These are phyloP conservation scores for Agonopterix alstromeriana DNA, from an alignment of 2,888 invertebrate genomes.

Conservation along the genomic window DNA sequence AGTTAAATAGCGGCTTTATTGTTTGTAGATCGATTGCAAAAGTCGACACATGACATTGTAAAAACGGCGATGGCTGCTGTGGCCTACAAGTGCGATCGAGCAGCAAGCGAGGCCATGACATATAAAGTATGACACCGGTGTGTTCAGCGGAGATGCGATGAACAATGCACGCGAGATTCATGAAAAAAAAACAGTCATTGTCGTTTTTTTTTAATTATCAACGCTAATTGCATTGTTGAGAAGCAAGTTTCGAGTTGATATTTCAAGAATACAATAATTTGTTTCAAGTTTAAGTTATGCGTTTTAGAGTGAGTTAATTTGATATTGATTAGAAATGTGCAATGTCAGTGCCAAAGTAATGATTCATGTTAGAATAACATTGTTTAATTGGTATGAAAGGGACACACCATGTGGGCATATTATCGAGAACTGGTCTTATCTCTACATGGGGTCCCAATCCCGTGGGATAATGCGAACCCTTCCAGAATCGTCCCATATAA, in stretches of 20 bases:
- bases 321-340: too few species aligned
- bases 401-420: conserved; percentile 65
- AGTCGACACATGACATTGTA: conserved; percentile 72
- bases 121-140: conserved; percentile 10
- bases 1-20: conserved; percentile 41
- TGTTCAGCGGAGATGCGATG: conserved; percentile 30
- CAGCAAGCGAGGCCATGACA: conserved; percentile 30
- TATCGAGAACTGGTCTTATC: conserved; percentile 59
- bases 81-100: conserved; percentile 74
- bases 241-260: too few species aligned
- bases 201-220: conserved; percentile 10
- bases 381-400: conserved; percentile 47
- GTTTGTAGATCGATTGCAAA: conserved; percentile 58
- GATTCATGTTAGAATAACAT: neutral
- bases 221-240: neutral
- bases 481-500: conserved; percentile 29
- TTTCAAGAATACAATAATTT: too few species aligned
- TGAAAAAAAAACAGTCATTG: conserved; percentile 27
- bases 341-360: too few species aligned
- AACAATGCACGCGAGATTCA: conserved; percentile 44
- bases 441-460: conserved; percentile 65
- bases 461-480: conserved; percentile 66
- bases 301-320: too few species aligned
- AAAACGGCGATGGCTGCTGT: conserved; percentile 53
- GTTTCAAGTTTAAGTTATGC: too few species aligned